Evolutionary conservation across 2,113 vertebrate species (phyloP).

Genomic region (Zingel zingel): DNA sequence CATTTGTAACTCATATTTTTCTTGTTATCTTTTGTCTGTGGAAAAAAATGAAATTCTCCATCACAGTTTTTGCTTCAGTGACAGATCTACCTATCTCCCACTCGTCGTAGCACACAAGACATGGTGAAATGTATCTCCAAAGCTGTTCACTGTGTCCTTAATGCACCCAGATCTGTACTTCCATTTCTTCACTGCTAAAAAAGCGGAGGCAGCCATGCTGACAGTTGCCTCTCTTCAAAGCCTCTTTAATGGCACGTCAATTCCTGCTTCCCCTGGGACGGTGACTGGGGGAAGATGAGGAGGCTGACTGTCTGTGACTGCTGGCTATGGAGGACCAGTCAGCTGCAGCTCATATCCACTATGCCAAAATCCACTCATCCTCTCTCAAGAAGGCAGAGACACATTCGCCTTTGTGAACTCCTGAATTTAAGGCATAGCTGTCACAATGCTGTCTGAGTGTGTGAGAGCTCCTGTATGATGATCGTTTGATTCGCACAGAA

Average conservation of each 20-base stretch:
- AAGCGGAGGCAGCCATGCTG: constrained; percentile 68
- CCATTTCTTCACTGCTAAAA: constrained; percentile 45
- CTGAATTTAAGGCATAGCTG: constrained; percentile 60
- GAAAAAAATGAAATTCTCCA: constrained; percentile 14
- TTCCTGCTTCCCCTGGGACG: constrained; percentile 72
- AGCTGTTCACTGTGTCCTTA: constrained; percentile 54
- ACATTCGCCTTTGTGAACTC: constrained; percentile 65
- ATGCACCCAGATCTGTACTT: constrained; percentile 63
- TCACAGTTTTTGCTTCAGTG: constrained; percentile 20
- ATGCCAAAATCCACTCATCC: constrained; percentile 42
- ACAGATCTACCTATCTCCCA: constrained; percentile 8
- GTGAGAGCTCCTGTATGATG: constrained; percentile 36
- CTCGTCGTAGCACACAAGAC: constrained; percentile 12
- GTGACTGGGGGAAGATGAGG: constrained; percentile 62
- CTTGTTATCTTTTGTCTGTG: constrained; percentile 46
- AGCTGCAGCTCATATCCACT: constrained; percentile 56
- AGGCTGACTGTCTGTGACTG: constrained; percentile 67
- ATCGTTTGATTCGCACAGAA: constrained; percentile 68
- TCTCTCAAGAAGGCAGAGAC: constrained; percentile 63
- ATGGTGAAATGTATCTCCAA: constrained; percentile 47
- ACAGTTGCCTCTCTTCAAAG: constrained; percentile 78
- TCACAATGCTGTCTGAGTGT: constrained; percentile 49
- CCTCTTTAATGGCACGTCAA: constrained; percentile 73
- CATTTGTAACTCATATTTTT: background rate
- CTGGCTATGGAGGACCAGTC: constrained; percentile 68